These are phyloP conservation scores for Trididemnum nubilum DNA, from an alignment of 23 tunicate species.

Conservation along the genomic window DNA sequence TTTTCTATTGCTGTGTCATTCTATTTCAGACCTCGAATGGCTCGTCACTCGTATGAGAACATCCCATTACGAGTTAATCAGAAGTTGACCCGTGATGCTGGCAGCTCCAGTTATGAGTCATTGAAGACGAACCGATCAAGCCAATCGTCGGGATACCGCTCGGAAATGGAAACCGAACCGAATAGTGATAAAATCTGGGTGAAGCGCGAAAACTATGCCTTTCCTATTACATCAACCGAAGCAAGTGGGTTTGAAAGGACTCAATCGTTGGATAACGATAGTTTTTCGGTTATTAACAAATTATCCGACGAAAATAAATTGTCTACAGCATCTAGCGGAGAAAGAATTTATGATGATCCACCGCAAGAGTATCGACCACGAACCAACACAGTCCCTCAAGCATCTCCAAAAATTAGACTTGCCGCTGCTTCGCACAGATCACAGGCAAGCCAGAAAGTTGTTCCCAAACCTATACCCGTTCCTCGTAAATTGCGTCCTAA, in stretches of 20 bases:
- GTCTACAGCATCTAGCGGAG: conserved; percentile 23
- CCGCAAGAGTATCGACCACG: conserved; percentile 38
- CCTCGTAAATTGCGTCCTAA: neutral
- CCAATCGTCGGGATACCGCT: conserved; percentile 52
- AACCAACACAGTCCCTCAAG: conserved; percentile 36
- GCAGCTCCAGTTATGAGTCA: neutral
- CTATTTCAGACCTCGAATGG: neutral
- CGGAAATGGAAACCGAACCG: conserved; percentile 45
- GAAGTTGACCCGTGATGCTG: neutral
- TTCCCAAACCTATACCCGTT: neutral
- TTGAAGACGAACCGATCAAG: conserved; percentile 6
- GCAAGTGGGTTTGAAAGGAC: conserved; percentile 31
- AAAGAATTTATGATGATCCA: conserved; percentile 17
- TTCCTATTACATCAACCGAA: conserved; percentile 1
- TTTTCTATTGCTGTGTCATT: too few relatives aligned
- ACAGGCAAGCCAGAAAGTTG: neutral
- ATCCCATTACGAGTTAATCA: neutral
- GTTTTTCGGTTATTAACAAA: neutral
- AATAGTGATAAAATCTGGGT: conserved; percentile 4
- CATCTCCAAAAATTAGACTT: conserved; percentile 13
- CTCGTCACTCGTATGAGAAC: neutral
- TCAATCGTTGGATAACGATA: conserved; percentile 35
- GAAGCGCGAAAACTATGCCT: conserved; percentile 21
- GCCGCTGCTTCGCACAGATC: neutral
- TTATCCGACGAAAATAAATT: too few relatives aligned